Evolutionary conservation across 2,888 invertebrate genomes (phyloP).

Genomic region (Lasius platythorax): DNA sequence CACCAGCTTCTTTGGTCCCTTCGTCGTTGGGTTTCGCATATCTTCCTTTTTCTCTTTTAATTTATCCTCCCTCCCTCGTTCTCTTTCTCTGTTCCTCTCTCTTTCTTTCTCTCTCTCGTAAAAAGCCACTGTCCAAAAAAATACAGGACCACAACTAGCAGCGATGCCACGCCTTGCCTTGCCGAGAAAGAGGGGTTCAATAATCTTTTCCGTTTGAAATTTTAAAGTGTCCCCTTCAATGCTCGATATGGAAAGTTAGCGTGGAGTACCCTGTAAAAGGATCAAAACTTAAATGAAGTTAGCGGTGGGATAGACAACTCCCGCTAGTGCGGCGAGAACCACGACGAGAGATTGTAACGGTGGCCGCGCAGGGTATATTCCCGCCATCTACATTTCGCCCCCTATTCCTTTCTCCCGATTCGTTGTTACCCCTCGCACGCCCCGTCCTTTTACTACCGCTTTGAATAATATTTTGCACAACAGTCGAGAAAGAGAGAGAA

Average conservation of each 20-base stretch:
- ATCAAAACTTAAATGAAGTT: constrained; percentile 83
- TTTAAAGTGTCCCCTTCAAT: constrained; percentile 73
- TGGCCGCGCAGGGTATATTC: constrained; percentile 7
- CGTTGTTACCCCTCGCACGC: constrained; percentile 45
- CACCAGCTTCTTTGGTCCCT: not conserved
- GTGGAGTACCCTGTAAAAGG: constrained; percentile 75
- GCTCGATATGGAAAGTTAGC: constrained; percentile 79
- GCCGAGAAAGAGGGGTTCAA: constrained; percentile 29
- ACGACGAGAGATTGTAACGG: constrained; percentile 15
- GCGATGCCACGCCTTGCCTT: constrained; percentile 64
- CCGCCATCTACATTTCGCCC: constrained; percentile 38
- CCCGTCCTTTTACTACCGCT: constrained; percentile 44
- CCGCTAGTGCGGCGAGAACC: constrained; percentile 28
- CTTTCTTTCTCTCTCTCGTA: constrained; percentile 8
- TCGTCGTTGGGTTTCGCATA: constrained; percentile 32
- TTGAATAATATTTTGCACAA: constrained; percentile 76
- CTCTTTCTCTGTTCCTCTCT: not conserved
- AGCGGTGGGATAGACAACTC: constrained; percentile 70
- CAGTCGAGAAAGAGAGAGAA: constrained; percentile 33
- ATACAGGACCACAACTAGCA: constrained; percentile 18
- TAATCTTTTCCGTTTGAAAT: constrained; percentile 62
- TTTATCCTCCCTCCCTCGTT: not conserved
- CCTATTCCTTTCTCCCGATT: constrained; percentile 50
- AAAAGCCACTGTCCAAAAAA: not conserved
- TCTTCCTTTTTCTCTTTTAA: constrained; percentile 26